These are phyloP conservation scores for Drosophila ananassae DNA, from an alignment of 1,140 invertebrate species.

Conservation along the genomic window DNA sequence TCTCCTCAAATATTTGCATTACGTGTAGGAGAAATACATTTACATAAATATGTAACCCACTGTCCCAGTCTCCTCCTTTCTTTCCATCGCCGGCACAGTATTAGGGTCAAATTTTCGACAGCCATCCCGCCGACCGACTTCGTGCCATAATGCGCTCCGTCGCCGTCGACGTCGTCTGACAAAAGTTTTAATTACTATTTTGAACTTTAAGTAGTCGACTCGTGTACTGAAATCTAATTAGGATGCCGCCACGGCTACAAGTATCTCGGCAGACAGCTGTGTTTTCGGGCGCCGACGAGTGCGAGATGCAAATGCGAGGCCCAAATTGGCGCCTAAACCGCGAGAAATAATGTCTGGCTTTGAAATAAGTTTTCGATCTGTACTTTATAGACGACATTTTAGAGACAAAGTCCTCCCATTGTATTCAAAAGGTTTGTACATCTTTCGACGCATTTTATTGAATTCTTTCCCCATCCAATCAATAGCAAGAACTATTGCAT, in stretches of 20 bases:
- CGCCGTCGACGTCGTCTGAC: constrained; percentile 56
- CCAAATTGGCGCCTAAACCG: constrained; percentile 1
- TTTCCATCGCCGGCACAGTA: constrained; percentile 11
- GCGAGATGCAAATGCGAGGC: constrained; percentile 40
- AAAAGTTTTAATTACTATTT: constrained; percentile 83
- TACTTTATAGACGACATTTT: too few relatives aligned
- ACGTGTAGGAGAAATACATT: constrained; percentile 53
- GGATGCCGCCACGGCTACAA: constrained; percentile 54
- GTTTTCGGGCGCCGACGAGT: constrained; percentile 33
- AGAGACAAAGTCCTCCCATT: too few relatives aligned
- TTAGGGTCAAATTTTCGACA: constrained; percentile 61
- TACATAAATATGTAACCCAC: constrained; percentile 3
- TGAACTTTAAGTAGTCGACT: constrained; percentile 81
- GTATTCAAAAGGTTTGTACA: not conserved
- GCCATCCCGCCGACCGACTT: constrained; percentile 1
- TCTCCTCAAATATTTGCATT: constrained; percentile 63
- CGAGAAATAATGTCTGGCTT: not conserved
- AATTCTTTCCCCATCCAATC: not conserved
- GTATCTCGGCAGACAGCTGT: constrained; percentile 54
- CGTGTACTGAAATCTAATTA: constrained; percentile 83
- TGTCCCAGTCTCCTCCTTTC: constrained; percentile 1
- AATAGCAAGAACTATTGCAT: not conserved
- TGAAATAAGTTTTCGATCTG: not conserved
- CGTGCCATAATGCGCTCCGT: constrained; percentile 48
- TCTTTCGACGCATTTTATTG: not conserved